Conservation (phyloP, 2,888 invertebrate genomes). For the Troides aeacus region DNA sequence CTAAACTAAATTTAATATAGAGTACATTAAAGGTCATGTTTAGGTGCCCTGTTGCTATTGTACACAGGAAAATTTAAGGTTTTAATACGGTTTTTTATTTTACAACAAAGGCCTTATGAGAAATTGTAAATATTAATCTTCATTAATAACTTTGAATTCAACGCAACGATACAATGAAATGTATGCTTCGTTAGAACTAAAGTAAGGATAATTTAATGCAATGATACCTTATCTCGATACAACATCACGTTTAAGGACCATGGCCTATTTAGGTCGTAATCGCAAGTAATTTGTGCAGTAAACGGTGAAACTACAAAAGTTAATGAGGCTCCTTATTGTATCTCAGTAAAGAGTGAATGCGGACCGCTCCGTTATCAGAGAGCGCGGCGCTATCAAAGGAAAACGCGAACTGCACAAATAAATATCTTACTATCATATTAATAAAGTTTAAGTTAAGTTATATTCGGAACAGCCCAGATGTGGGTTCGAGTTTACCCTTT, state of each 20-base stretch:
- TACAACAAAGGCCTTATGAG: neutral
- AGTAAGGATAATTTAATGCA: slow-evolving; percentile 10
- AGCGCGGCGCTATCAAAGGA: slow-evolving; percentile 65
- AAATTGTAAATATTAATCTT: neutral
- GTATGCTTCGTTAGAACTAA: neutral
- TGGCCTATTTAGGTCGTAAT: slow-evolving; percentile 63
- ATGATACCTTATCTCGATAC: slow-evolving; percentile 34
- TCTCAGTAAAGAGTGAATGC: slow-evolving; percentile 46
- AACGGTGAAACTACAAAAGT: slow-evolving; percentile 53
- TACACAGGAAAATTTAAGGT: neutral
- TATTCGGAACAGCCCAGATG: slow-evolving; percentile 48
- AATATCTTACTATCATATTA: slow-evolving; percentile 47
- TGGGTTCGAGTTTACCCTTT: slow-evolving; percentile 61
- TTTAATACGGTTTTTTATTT: neutral
- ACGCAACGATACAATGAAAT: neutral
- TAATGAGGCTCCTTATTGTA: slow-evolving; percentile 56
- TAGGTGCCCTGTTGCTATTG: neutral
- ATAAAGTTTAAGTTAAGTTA: slow-evolving; percentile 57
- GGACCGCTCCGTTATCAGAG: slow-evolving; percentile 57
- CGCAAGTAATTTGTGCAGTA: slow-evolving; percentile 62
- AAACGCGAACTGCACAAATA: slow-evolving; percentile 47
- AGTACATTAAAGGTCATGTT: neutral
- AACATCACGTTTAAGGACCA: slow-evolving; percentile 47
- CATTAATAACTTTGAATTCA: neutral
- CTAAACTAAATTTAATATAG: neutral